These are phyloP conservation scores for Diabrotica virgifera DNA, from an alignment of 1,140 invertebrate species.

Conservation along the genomic window DNA sequence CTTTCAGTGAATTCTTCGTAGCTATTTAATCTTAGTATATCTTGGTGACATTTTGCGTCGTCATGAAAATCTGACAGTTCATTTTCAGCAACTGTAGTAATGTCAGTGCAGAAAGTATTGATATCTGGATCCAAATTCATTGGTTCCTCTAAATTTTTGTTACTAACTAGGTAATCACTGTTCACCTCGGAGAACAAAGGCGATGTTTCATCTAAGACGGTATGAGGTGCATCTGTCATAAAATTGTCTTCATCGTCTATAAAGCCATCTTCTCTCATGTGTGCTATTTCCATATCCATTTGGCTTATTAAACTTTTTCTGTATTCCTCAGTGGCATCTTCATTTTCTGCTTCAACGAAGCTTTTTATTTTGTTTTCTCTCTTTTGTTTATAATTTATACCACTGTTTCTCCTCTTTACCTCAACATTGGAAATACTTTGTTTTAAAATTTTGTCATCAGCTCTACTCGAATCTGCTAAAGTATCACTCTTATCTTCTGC, in stretches of 20 bases:
- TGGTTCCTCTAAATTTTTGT: background rate
- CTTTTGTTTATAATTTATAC: background rate
- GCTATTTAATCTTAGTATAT: background rate
- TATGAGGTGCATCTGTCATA: background rate
- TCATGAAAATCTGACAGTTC: background rate
- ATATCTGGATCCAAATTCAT: background rate
- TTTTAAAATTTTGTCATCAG: too few species aligned
- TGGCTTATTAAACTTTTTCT: constrained; percentile 21
- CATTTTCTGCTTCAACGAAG: constrained; percentile 25
- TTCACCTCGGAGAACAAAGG: background rate
- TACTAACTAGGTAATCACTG: background rate
- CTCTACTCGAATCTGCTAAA: too few species aligned
- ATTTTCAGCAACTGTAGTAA: background rate
- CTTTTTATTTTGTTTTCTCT: constrained; percentile 16
- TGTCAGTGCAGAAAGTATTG: too few species aligned
- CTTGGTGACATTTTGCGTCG: background rate
- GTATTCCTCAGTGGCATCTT: constrained; percentile 25
- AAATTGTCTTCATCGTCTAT: constrained; percentile 22
- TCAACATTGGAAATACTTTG: background rate
- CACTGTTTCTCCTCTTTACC: background rate
- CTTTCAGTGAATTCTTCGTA: constrained; percentile 30
- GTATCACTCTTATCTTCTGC: too few species aligned
- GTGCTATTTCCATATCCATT: constrained; percentile 25
- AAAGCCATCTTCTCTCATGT: constrained; percentile 28
- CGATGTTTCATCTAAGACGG: background rate